Evolutionary conservation across 2,888 invertebrate genomes (phyloP).

Genomic region (Dastarcus helophoroides): DNA sequence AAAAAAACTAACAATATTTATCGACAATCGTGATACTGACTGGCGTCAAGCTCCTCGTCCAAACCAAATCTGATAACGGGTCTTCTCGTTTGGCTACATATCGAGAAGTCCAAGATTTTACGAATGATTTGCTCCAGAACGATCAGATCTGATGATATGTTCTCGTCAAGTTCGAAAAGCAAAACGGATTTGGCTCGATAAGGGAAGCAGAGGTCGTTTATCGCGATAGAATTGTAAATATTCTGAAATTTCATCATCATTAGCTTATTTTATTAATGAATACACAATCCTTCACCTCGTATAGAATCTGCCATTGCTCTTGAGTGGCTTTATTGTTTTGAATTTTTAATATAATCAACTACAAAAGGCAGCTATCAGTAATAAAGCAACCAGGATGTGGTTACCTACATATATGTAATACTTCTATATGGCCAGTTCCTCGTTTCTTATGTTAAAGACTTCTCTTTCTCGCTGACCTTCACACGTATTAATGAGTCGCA

Average conservation of each 20-base stretch:
- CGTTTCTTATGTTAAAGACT: no score
- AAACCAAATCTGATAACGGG: constrained; percentile 67
- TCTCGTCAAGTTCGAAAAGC: constrained; percentile 40
- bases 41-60: constrained; percentile 62
- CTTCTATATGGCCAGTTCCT: no score
- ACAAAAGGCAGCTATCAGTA: no score
- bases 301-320: constrained; percentile 58
- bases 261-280: neutral
- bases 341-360: constrained; percentile 54
- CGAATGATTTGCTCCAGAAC: constrained; percentile 58
- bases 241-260: constrained; percentile 45
- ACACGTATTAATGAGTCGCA: no score
- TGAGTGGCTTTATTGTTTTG: constrained; percentile 49
- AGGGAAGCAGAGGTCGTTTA: constrained; percentile 53
- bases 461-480: no score
- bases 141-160: constrained; percentile 41
- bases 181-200: constrained; percentile 40
- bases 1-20: constrained; percentile 3
- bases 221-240: constrained; percentile 53
- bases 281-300: constrained; percentile 45
- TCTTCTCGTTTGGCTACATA: constrained; percentile 47
- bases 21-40: constrained; percentile 40
- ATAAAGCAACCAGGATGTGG: no score
- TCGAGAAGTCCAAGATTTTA: constrained; percentile 60
- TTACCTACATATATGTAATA: no score